Evolutionary conservation across 2,888 invertebrate genomes (phyloP), one percentile per base, ranked within the genome.

Genomic region (Hirudinaria manillensis): DNA sequence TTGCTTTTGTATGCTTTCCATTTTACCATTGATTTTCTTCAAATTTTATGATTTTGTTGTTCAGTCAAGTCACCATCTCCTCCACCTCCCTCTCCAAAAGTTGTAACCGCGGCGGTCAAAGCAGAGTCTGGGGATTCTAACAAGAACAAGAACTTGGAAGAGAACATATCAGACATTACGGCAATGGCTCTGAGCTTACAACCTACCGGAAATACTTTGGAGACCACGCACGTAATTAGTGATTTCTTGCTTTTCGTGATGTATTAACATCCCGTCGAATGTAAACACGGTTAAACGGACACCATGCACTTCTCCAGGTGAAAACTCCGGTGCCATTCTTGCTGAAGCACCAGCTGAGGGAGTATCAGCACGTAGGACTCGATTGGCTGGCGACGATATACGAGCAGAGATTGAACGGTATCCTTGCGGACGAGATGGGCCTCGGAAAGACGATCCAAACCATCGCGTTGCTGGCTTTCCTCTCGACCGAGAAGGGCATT

Each of bases 371-470:
- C 89, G 94, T 98, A 86, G 99, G 99, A 73, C 88, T 99, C 70
- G 99, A 99, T 87, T 99, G 99, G 99, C 89, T 99, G 85, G 91
- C 96, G 81, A 94, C 95, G 86, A 93, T 84, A 83, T 82, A 83
- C 80, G 84, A 82, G 75, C 86, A 86, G 87, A 92, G 94, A 82
- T 94, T 98, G 85, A 93, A 93, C 77, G 95, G 95, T 24, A 99
- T 99, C 84, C 88, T 99, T 81, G 99, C 99, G 32, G 99, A 99
- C 87, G 99, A 99, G 88, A 99, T 99, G 99, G 99, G 99, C 77
- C 89, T 97, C 80, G 96, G 95, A 81, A 96, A 97, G 89, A 97
- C 96, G 19, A 88, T 90, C 81, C 93, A 99, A 90, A 96, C 98
- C 2, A 98, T 99, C 84, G 93, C 94, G 85, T 93, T 94, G 86